Base-by-base conservation (phyloP, 2,797 vertebrate genomes). In the Tangara arthus region DNA sequence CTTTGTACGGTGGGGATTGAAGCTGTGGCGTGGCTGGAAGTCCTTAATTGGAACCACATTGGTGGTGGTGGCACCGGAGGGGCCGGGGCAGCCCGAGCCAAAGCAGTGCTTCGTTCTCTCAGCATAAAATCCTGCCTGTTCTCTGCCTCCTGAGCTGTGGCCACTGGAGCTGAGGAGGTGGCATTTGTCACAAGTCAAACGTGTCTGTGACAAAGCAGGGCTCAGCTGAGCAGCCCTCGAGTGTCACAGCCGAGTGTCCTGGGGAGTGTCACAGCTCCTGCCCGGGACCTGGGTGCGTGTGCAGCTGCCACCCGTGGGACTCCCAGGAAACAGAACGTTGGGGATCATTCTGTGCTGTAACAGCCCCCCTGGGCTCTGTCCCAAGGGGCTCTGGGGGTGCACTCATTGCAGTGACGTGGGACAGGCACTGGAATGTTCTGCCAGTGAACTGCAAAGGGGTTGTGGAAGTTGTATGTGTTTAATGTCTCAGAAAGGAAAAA, bases 11-110 rank as follows among this genome's bases (percentile, higher is more conserved):
- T 89, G 96, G 97, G 97, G 97, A 97, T 89, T 88, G 97, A 96
- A 92, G 96, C 97, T 97, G 97, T 96, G 88, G 30, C 95, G 66
- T 90, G 93, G 93, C 95, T 85, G 95, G 95, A 95, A 81, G 94
- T 94, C 69, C 94, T 97, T 98, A 98, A 98, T 98, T 97, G 97
- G 98, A 98, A 98, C 91, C 97, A 98, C 96, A 97, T 97, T 97
- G 94, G 76, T 89, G 96, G 47, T 24, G 46, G 89, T 88, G 96
- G 56, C 55, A 32, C 82, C 81, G 86, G 96, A 89, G 95, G 94
- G 96, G 91, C 96, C 49, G 61, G 94, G 34, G 95, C 95, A 85
- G 96, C 94, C 96, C 81, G 91, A 90, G 88, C 97, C 95, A 87
- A 71, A 89, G 95, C 90, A 82, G 79, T 37, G 95, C 92, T 91